These are phyloP conservation scores for Sebastes melanostomus DNA, from an alignment of 2,797 vertebrate genomes.

Conservation along the genomic window DNA sequence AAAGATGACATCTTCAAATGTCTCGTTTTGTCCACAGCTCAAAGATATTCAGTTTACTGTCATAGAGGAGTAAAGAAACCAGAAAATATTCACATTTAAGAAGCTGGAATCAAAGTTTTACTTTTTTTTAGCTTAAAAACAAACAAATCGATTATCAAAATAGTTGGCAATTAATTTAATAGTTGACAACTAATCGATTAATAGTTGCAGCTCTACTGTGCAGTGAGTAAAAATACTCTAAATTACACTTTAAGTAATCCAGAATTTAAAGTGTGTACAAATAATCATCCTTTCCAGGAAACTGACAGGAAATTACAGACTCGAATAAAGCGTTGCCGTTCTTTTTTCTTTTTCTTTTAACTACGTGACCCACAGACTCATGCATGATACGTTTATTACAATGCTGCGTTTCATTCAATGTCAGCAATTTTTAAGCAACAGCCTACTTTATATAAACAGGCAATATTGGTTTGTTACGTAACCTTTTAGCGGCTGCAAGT, in stretches of 20 bases:
- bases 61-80: too few relatives aligned
- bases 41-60: too few relatives aligned
- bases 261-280: not conserved
- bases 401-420: not conserved
- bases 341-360: not conserved
- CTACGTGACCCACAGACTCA: not conserved
- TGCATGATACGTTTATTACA: not conserved
- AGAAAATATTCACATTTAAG: too few relatives aligned
- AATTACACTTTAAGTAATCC: not conserved
- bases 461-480: not conserved
- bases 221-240: rapidly evolving
- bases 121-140: too few relatives aligned
- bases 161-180: too few relatives aligned
- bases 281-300: not conserved
- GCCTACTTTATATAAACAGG: not conserved
- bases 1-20: too few relatives aligned
- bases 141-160: too few relatives aligned
- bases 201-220: not conserved
- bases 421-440: not conserved
- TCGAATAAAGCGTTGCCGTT: not conserved
- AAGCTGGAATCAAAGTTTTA: rapidly evolving
- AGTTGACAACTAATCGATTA: too few relatives aligned
- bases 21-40: too few relatives aligned
- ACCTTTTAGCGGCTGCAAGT: not conserved
- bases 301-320: not conserved